Evolutionary conservation across 2,113 vertebrate species (phyloP).

Genomic region (Triplophysa rosa): DNA sequence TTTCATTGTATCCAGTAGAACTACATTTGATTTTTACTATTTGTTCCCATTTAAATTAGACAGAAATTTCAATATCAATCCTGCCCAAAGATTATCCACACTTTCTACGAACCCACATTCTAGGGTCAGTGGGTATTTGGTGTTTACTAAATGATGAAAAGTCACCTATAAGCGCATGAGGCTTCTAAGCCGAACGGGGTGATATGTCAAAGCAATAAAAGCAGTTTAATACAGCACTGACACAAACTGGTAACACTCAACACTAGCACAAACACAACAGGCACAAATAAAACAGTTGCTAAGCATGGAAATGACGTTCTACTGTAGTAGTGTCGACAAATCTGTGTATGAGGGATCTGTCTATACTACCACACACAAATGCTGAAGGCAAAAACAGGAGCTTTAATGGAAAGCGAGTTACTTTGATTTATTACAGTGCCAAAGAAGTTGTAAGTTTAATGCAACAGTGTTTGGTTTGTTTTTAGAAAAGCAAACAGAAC

Average conservation of each 20-base stretch:
- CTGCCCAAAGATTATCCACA: too few species aligned
- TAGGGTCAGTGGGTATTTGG: too few species aligned
- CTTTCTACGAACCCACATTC: background rate
- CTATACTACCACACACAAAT: background rate
- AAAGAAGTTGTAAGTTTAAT: background rate
- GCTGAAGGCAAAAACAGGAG: background rate
- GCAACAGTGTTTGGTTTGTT: background rate
- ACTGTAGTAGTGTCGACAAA: background rate
- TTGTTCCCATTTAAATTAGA: background rate
- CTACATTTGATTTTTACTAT: background rate
- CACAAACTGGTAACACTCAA: background rate
- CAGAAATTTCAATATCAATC: background rate
- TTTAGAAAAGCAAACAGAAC: conserved; percentile 8
- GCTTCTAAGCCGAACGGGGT: background rate
- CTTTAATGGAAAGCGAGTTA: background rate
- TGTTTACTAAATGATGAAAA: background rate
- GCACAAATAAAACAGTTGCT: background rate
- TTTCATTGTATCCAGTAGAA: background rate
- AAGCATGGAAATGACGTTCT: background rate
- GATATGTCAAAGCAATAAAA: background rate
- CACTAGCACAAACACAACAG: background rate
- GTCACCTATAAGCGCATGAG: background rate
- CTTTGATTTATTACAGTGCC: conserved; percentile 1
- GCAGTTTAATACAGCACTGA: background rate
- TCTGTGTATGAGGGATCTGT: background rate